Evolutionary conservation across 2,113 vertebrate species (phyloP).

Genomic region (Bubo bubo): DNA sequence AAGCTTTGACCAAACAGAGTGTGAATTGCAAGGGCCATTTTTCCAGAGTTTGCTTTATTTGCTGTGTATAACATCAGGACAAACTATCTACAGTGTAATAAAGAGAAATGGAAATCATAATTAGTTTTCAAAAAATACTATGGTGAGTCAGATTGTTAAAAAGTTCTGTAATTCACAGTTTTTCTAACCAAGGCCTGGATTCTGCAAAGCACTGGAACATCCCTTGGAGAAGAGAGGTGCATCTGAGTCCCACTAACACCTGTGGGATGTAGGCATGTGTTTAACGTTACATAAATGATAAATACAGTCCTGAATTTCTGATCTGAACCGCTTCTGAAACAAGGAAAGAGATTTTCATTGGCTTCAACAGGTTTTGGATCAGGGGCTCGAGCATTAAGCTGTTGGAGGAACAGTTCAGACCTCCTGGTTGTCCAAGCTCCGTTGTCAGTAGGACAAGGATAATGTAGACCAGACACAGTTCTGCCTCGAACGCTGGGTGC

Average conservation of each 20-base stretch:
- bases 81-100: not conserved
- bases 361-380: not conserved
- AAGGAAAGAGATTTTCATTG: not conserved
- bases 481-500: not conserved
- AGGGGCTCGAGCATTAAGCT: not conserved
- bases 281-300: not conserved
- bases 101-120: not conserved
- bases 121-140: not conserved
- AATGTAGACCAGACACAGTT: not conserved
- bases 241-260: not conserved
- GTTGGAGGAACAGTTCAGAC: not conserved
- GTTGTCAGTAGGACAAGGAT: not conserved
- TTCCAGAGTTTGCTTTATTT: not conserved
- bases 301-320: not conserved
- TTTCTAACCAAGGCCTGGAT: accelerated
- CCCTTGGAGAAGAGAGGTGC: not conserved
- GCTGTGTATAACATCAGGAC: not conserved
- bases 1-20: not conserved
- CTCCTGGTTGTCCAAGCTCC: not conserved
- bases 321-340: not conserved
- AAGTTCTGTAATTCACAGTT: not conserved
- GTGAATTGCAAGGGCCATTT: not conserved
- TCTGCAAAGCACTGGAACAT: not conserved
- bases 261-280: not conserved
- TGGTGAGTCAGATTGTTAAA: not conserved